Conservation (phyloP, 2,888 invertebrate species). For the Psococerastis gibbosa region DNA sequence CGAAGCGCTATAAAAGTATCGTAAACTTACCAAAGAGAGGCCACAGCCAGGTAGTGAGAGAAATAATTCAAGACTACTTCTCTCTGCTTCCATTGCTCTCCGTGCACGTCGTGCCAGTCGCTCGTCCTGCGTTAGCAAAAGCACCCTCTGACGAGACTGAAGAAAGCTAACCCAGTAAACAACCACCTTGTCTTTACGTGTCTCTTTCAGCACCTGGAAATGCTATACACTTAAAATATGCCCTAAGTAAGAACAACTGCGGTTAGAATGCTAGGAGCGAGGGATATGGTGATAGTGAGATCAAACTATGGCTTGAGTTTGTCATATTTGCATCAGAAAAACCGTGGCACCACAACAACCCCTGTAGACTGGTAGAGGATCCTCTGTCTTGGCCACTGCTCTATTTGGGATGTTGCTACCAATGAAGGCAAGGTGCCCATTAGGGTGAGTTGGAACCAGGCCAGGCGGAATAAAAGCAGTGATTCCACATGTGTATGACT, state of each 20-base stretch:
- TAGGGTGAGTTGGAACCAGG: too few relatives aligned
- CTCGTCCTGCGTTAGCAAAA: constrained; percentile 58
- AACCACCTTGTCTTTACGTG: constrained; percentile 51
- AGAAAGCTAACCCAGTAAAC: constrained; percentile 68
- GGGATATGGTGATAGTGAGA: not conserved
- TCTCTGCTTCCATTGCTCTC: constrained; percentile 41
- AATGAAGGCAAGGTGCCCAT: too few relatives aligned
- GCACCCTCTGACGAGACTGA: constrained; percentile 51
- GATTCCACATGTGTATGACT: too few relatives aligned
- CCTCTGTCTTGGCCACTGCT: too few relatives aligned
- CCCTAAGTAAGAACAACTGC: too few relatives aligned
- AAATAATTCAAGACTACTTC: constrained; percentile 45
- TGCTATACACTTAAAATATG: too few relatives aligned
- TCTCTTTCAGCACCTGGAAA: constrained; percentile 34
- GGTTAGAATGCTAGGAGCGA: too few relatives aligned
- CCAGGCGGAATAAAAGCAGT: too few relatives aligned
- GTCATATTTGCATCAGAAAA: constrained; percentile 11
- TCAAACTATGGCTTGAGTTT: constrained; percentile 10
- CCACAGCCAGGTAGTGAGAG: constrained; percentile 48
- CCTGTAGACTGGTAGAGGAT: too few relatives aligned
- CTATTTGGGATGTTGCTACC: too few relatives aligned
- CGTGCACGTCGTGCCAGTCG: constrained; percentile 42
- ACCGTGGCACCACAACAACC: too few relatives aligned
- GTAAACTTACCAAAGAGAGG: constrained; percentile 35
- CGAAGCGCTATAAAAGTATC: too few relatives aligned